Percentiles rank a stretch among this genome's conserved stretches.
These are phyloP conservation scores for Typhlichthys eigenmanni DNA, from an alignment of 2,797 vertebrate species.

Conservation along the genomic window DNA sequence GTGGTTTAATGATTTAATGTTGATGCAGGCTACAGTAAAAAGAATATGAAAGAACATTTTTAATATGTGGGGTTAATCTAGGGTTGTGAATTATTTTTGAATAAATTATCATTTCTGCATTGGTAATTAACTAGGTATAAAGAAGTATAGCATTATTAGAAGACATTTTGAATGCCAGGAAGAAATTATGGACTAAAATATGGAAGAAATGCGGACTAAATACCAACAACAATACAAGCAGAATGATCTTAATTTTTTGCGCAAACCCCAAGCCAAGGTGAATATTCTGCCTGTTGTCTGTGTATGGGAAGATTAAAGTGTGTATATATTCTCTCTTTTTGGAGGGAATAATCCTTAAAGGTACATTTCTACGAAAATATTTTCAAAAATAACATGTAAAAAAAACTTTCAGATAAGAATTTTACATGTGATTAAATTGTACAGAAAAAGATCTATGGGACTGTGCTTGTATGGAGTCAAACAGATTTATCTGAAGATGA, in stretches of 20 bases:
- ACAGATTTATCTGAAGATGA: slow-evolving; percentile 72
- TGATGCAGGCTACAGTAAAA: slow-evolving; percentile 66
- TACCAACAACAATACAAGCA: slow-evolving; percentile 54
- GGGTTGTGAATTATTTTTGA: slow-evolving; percentile 47
- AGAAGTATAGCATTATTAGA: slow-evolving; percentile 30
- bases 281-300: slow-evolving; percentile 79
- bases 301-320: slow-evolving; percentile 61
- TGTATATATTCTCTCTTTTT: slow-evolving; percentile 71
- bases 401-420: slow-evolving; percentile 82
- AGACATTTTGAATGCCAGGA: slow-evolving; percentile 43
- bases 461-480: slow-evolving; percentile 72
- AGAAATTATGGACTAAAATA: slow-evolving; percentile 49
- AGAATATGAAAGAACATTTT: slow-evolving; percentile 40
- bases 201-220: slow-evolving; percentile 60
- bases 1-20: slow-evolving; percentile 76
- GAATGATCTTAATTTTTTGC: slow-evolving; percentile 71
- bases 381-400: slow-evolving; percentile 77
- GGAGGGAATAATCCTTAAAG: slow-evolving; percentile 83
- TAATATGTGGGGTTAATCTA: slow-evolving; percentile 51
- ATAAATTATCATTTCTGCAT: slow-evolving; percentile 55
- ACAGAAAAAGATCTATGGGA: slow-evolving; percentile 68
- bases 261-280: slow-evolving; percentile 81
- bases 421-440: slow-evolving; percentile 88
- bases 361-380: slow-evolving; percentile 85
- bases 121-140: slow-evolving; percentile 48